These are phyloP conservation scores for Metellina segmentata DNA, from an alignment of 2,888 invertebrate species.

Conservation along the genomic window DNA sequence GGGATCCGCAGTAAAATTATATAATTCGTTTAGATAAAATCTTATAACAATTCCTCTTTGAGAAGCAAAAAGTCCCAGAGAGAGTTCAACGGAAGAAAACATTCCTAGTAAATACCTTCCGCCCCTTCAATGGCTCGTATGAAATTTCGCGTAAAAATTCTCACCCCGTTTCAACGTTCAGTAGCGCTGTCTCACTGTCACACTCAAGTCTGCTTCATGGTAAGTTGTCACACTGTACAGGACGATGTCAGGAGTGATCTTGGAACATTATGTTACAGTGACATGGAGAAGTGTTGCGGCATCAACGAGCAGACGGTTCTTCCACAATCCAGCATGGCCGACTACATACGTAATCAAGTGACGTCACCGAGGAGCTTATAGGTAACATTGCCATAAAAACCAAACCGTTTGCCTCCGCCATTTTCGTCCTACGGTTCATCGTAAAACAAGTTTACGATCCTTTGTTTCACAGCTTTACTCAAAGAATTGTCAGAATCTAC, in stretches of 20 bases:
- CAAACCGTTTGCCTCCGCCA: conserved; percentile 9
- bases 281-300: conserved; percentile 12
- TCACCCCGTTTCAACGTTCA: conserved; percentile 6
- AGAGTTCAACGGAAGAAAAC: too few relatives aligned
- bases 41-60: too few relatives aligned
- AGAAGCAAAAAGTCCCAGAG: too few relatives aligned
- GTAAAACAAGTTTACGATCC: background rate
- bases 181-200: background rate
- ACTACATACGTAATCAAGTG: conserved; percentile 46
- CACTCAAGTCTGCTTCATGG: background rate
- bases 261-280: background rate
- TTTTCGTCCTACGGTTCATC: background rate
- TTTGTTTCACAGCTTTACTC: background rate
- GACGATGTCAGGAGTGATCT: conserved; percentile 8
- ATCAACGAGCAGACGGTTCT: conserved; percentile 23
- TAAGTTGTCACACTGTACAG: background rate
- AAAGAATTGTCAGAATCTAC: too few relatives aligned
- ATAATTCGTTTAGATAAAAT: too few relatives aligned
- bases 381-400: background rate
- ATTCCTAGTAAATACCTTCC: conserved; percentile 22
- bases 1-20: too few relatives aligned
- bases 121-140: background rate
- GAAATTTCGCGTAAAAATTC: background rate
- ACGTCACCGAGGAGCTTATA: conserved; percentile 39
- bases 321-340: conserved; percentile 55